Evolutionary conservation across 2,797 vertebrate species (phyloP).

Genomic region (Argya squamiceps): DNA sequence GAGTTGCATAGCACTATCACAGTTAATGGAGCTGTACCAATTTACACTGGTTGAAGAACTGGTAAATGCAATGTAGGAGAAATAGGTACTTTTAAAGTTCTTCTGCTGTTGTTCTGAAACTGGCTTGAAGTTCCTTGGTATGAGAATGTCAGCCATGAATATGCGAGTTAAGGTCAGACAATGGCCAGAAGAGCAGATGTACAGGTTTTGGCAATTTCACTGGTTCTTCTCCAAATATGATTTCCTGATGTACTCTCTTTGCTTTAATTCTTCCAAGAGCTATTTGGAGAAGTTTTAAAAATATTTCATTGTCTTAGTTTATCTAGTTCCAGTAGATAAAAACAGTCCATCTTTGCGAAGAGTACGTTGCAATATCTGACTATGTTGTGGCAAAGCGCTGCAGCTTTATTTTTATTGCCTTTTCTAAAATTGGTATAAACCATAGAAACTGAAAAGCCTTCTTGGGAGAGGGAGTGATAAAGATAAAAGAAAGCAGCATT

Average conservation of each 20-base stretch:
- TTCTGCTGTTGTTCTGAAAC: neutral
- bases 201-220: slow-evolving; percentile 45
- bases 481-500: slow-evolving; percentile 76
- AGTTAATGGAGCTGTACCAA: neutral
- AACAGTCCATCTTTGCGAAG: slow-evolving; percentile 55
- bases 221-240: slow-evolving; percentile 18
- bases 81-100: neutral
- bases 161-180: neutral
- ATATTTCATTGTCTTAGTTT: slow-evolving; percentile 55
- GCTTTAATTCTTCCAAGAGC: slow-evolving; percentile 67
- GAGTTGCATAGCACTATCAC: neutral
- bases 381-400: slow-evolving; percentile 48
- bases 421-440: slow-evolving; percentile 77
- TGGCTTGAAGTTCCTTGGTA: neutral
- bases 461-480: slow-evolving; percentile 71
- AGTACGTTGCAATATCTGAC: slow-evolving; percentile 26
- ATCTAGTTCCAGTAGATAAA: slow-evolving; percentile 66
- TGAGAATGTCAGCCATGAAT: neutral
- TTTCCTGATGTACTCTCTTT: slow-evolving; percentile 70
- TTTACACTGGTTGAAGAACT: neutral
- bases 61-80: neutral
- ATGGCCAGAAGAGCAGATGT: slow-evolving; percentile 43
- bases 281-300: slow-evolving; percentile 61
- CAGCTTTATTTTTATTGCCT: slow-evolving; percentile 51
- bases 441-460: slow-evolving; percentile 67